Conservation (phyloP, 2,113 vertebrate genomes). For the Dasyornis broadbenti region DNA sequence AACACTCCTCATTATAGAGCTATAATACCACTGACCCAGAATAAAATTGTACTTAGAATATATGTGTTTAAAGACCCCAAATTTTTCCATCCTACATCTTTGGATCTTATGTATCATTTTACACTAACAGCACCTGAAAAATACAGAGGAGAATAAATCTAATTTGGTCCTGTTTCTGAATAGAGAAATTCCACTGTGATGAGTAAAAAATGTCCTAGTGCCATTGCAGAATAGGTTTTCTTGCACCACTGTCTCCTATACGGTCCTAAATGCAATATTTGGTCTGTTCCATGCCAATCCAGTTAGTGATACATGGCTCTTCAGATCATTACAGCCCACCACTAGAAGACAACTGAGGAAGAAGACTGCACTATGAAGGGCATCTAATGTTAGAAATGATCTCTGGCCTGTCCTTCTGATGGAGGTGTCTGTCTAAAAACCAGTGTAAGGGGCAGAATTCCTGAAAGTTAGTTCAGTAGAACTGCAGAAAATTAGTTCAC, state of each 20-base stretch:
- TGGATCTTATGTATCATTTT: not conserved
- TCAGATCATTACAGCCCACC: not conserved
- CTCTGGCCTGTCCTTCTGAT: not conserved
- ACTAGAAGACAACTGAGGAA: not conserved
- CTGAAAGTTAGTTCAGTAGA: not conserved
- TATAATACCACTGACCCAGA: not conserved
- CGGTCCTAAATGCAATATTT: not conserved
- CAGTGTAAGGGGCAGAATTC: not conserved
- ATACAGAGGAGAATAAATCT: not conserved
- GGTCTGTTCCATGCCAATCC: not conserved
- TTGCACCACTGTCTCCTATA: not conserved
- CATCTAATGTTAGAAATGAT: not conserved
- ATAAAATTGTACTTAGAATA: not conserved
- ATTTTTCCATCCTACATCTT: not conserved
- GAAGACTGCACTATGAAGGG: not conserved
- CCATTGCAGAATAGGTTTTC: not conserved
- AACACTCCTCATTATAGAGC: not conserved
- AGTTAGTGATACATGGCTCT: not conserved
- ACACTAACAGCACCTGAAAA: not conserved
- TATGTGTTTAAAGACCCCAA: not conserved
- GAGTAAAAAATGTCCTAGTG: not conserved
- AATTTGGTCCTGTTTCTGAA: constrained; percentile 7
- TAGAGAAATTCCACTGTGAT: not conserved
- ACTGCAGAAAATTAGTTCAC: not conserved
- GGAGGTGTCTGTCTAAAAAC: not conserved